Conservation (phyloP, 92 coral and sea anemone species). For the Palythoa grandis region DNA sequence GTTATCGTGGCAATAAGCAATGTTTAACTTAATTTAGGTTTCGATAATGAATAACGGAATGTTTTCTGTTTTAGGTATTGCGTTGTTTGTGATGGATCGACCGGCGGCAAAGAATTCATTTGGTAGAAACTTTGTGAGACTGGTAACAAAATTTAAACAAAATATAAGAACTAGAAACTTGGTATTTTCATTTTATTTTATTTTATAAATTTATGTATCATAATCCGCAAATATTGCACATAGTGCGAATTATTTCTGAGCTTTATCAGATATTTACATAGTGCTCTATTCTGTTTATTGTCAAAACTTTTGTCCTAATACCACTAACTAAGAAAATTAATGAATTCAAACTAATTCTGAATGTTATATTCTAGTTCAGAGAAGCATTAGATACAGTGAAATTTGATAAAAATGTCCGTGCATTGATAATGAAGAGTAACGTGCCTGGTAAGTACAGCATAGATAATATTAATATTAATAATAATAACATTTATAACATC, state of each 20-base stretch:
- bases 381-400: conserved; percentile 90
- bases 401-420: conserved; percentile 93
- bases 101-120: conserved; percentile 95
- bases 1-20: too few species aligned
- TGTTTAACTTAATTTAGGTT: not conserved
- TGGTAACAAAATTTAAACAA: conserved; percentile 49
- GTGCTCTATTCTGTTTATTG: not conserved
- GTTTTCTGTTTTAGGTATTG: conserved; percentile 67
- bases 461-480: too few species aligned
- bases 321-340: not conserved
- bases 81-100: conserved; percentile 87
- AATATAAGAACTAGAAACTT: not conserved
- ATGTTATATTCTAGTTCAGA: conserved; percentile 60
- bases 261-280: too few species aligned
- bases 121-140: conserved; percentile 75
- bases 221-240: too few species aligned
- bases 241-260: too few species aligned
- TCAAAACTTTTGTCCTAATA: not conserved
- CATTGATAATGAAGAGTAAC: conserved; percentile 84
- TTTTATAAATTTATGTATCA: too few species aligned
- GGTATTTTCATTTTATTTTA: too few species aligned
- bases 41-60: not conserved
- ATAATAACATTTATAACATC: too few species aligned
- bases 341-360: not conserved
- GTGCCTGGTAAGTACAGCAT: conserved; percentile 72